These are phyloP conservation scores for Setophaga petechia DNA, from an alignment of 2,113 vertebrate genomes.

Conservation along the genomic window DNA sequence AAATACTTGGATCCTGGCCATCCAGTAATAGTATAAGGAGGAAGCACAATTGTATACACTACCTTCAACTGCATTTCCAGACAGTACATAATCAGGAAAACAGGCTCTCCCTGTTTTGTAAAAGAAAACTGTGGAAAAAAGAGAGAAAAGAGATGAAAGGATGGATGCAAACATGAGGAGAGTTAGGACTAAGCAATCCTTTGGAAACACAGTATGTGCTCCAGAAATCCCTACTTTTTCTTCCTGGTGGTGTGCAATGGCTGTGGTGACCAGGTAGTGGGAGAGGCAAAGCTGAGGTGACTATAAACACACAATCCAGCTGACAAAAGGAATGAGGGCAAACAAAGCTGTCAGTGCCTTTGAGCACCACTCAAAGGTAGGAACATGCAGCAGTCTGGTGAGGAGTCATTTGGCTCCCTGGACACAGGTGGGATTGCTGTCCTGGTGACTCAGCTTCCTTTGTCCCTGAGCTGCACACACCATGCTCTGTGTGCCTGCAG, in stretches of 20 bases:
- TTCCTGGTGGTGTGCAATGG: not conserved
- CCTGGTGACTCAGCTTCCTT: not conserved
- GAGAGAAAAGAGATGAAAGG: not conserved
- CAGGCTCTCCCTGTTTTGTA: not conserved
- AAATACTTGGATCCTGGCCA: not conserved
- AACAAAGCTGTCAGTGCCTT: not conserved
- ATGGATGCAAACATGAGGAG: not conserved
- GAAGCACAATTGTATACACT: not conserved
- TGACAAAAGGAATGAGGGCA: not conserved
- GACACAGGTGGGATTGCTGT: accelerated
- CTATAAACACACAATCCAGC: not conserved
- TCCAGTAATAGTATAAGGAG: not conserved
- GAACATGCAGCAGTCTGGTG: not conserved
- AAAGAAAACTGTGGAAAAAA: not conserved
- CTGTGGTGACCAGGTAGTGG: not conserved
- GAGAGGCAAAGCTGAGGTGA: not conserved
- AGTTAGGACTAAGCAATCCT: not conserved
- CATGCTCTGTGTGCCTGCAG: not conserved
- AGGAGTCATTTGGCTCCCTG: not conserved
- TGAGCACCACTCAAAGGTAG: not conserved
- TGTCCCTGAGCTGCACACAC: not conserved
- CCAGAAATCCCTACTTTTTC: not conserved
- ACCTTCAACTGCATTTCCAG: not conserved
- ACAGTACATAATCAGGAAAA: not conserved
- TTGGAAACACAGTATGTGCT: not conserved